Conservation (phyloP, 2,888 invertebrate species). For the Actias luna region DNA sequence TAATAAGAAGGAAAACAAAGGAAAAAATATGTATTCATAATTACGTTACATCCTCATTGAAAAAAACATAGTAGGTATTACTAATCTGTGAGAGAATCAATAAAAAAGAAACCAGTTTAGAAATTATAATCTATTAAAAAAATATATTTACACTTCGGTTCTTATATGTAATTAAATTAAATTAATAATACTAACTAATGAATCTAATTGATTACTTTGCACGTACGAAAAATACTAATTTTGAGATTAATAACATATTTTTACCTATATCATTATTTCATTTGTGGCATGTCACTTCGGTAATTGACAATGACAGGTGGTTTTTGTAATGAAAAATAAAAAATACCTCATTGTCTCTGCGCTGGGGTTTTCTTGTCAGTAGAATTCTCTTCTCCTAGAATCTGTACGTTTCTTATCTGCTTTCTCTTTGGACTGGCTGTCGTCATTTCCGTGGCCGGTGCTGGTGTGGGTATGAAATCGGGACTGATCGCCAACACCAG, state of each 20-base stretch:
- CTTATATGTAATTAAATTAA: background rate
- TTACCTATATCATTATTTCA: background rate
- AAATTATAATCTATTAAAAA: background rate
- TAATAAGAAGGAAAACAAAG: too few species aligned
- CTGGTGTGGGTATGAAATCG: constrained; percentile 72
- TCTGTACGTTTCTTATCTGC: constrained; percentile 87
- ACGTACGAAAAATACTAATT: background rate
- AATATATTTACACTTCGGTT: constrained; percentile 1
- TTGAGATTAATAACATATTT: background rate
- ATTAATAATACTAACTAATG: background rate
- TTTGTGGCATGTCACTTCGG: background rate
- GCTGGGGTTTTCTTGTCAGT: constrained; percentile 59
- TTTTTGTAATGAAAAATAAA: background rate
- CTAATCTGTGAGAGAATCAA: background rate
- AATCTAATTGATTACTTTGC: background rate
- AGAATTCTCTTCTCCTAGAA: constrained; percentile 84
- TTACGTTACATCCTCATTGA: too few species aligned
- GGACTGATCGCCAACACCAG: constrained; percentile 87
- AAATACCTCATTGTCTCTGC: constrained; percentile 52
- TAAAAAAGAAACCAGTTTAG: background rate
- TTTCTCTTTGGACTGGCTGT: constrained; percentile 78
- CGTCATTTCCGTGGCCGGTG: constrained; percentile 69
- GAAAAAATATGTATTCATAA: too few species aligned
- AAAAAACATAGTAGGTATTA: too few species aligned
- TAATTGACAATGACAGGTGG: background rate